Evolutionary conservation across 2,888 invertebrate genomes (phyloP).

Genomic region (Troides oblongomaculatus): DNA sequence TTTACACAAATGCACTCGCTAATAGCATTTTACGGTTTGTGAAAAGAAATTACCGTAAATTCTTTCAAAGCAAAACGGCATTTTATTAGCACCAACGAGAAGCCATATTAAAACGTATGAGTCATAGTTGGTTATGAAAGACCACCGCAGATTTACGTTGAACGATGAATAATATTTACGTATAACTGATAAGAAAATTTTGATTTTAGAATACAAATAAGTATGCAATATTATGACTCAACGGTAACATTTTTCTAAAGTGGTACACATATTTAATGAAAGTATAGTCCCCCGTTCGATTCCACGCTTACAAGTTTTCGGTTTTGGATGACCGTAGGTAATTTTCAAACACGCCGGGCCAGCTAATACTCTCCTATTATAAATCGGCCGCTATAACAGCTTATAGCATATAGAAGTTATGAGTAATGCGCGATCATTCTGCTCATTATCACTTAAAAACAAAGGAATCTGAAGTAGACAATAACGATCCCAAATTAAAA

Average conservation of each 20-base stretch:
- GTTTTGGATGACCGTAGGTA: no score
- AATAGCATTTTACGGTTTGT: neutral
- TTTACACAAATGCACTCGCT: constrained; percentile 3
- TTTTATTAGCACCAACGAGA: neutral
- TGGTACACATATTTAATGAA: no score
- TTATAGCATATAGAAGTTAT: no score
- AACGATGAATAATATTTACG: neutral
- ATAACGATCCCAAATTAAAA: neutral
- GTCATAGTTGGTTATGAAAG: neutral
- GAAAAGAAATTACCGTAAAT: neutral
- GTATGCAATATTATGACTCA: neutral
- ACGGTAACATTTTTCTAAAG: no score
- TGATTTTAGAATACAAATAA: neutral
- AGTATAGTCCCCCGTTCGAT: no score
- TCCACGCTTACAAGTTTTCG: no score
- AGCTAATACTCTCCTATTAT: no score
- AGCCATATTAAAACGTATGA: neutral
- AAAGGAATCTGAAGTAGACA: neutral
- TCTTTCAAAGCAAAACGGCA: neutral
- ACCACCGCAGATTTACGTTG: neutral
- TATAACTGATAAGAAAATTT: neutral
- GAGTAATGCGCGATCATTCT: no score
- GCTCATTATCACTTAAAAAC: neutral
- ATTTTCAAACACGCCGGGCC: no score
- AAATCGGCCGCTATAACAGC: no score